A percentile compares a stretch with the other conserved stretches of the same genome.
phyloP scores from a whole-genome alignment of 92 coral and sea anemone genomes.

The Epizoanthus rinbou region DNA sequence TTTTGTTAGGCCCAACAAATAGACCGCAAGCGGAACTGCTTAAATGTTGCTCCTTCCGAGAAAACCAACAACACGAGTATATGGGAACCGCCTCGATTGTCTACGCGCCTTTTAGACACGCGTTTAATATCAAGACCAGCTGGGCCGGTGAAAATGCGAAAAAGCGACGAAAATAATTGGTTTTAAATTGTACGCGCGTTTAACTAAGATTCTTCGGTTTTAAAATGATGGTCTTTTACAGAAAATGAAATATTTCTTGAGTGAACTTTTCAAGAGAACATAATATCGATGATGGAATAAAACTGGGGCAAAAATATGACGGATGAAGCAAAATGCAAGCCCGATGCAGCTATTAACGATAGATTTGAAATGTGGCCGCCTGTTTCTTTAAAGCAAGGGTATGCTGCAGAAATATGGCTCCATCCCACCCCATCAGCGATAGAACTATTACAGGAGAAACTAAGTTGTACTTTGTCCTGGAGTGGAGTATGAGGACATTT shows the following conservation, averaged over 20 bases:
- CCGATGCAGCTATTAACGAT: too few relatives aligned
- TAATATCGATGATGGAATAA: neutral
- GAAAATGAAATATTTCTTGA: neutral
- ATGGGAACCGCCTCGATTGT: neutral
- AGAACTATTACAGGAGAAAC: too few relatives aligned
- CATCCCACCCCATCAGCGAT: too few relatives aligned
- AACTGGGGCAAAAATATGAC: neutral
- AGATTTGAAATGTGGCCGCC: too few relatives aligned
- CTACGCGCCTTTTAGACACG: neutral
- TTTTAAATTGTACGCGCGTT: neutral
- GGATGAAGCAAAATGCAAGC: neutral
- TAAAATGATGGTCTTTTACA: neutral
- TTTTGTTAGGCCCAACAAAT: slow-evolving; percentile 4
- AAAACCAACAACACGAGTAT: neutral
- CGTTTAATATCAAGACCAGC: neutral
- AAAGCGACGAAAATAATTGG: slow-evolving; percentile 2
- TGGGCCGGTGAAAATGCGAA: neutral
- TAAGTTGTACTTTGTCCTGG: too few relatives aligned
- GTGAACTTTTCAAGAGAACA: neutral
- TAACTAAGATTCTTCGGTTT: neutral
- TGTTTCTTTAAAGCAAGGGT: too few relatives aligned
- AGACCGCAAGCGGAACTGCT: slow-evolving; percentile 29
- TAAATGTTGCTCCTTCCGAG: neutral
- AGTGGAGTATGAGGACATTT: too few relatives aligned
- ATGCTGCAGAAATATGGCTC: too few relatives aligned